Percentiles rank a stretch among this genome's conserved stretches.
Conservation (phyloP, 2,113 vertebrate species). For the Dasyurus viverrinus region DNA sequence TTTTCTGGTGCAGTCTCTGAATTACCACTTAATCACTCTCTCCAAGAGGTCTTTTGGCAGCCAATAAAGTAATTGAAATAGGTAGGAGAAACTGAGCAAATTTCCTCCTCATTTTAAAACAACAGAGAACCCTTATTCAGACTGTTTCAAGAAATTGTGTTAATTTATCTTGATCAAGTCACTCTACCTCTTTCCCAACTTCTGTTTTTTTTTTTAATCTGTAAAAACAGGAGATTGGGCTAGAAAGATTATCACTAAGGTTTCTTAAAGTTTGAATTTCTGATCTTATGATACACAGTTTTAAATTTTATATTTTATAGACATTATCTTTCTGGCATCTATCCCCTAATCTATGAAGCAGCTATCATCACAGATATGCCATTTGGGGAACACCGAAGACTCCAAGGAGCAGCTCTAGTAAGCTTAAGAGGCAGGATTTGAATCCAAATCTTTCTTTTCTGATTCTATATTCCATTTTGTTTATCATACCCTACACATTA, state of each 20-base stretch:
- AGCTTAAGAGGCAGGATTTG: background rate
- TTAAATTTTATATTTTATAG: background rate
- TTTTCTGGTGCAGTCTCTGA: background rate
- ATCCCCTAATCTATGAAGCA: background rate
- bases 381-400: background rate
- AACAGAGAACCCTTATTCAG: background rate
- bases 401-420: background rate
- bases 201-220: background rate
- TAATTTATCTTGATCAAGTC: background rate
- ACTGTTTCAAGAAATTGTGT: background rate
- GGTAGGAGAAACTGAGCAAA: background rate
- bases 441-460: background rate
- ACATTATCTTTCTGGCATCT: background rate
- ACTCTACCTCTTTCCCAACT: background rate
- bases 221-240: background rate
- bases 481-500: background rate
- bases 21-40: background rate
- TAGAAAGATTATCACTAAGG: background rate
- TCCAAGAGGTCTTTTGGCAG: background rate
- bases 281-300: background rate
- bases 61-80: background rate
- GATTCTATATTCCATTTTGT: background rate
- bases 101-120: background rate
- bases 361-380: background rate
- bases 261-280: background rate